Evolutionary conservation across 2,113 vertebrate species (phyloP).

Genomic region (Pterocles gutturalis): DNA sequence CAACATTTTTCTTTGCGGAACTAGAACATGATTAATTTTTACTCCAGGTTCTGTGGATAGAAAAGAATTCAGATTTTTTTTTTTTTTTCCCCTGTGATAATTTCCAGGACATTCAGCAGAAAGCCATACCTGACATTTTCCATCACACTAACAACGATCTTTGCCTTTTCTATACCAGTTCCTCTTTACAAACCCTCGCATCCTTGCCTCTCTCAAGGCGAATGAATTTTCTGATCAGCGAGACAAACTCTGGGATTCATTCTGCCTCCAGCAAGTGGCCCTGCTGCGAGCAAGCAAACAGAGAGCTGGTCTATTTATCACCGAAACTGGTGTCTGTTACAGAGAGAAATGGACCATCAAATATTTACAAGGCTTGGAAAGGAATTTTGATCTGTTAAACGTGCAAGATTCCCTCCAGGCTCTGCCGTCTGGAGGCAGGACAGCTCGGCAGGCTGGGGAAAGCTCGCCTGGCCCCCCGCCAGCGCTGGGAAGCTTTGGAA

Average conservation of each 20-base stretch:
- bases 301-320: not conserved
- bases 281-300: not conserved
- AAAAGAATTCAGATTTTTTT: not conserved
- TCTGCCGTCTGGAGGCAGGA: not conserved
- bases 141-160: not conserved
- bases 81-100: not conserved
- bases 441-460: not conserved
- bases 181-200: not conserved
- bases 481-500: not conserved
- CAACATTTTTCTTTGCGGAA: not conserved
- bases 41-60: not conserved
- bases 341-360: slow-evolving; percentile 5
- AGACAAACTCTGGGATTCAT: not conserved
- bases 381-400: not conserved
- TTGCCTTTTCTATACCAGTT: not conserved
- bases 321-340: not conserved
- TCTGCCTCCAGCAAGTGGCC: not conserved
- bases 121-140: not conserved
- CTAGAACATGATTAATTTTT: not conserved
- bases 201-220: not conserved
- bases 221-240: not conserved
- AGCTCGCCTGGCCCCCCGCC: not conserved
- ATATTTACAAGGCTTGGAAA: not conserved
- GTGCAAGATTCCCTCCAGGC: not conserved
- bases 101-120: not conserved